Evolutionary conservation across 2,113 vertebrate species (phyloP).

Genomic region (Hemiprocne comata): DNA sequence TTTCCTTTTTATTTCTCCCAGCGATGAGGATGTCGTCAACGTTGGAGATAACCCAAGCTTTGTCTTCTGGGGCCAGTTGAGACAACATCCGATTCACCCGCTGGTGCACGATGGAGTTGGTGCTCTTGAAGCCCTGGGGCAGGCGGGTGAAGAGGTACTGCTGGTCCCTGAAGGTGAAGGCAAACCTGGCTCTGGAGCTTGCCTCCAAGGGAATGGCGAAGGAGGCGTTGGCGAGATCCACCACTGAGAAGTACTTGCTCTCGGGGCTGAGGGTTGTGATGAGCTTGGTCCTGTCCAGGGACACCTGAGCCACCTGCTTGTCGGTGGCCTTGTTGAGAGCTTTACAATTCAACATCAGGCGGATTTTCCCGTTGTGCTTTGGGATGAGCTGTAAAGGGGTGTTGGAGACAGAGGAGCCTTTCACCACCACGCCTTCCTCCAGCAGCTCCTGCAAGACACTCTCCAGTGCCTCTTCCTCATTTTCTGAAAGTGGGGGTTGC

Average conservation of each 20-base stretch:
- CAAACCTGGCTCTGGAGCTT: not conserved
- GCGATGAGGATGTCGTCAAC: not conserved
- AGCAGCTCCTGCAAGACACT: not conserved
- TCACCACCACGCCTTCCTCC: not conserved
- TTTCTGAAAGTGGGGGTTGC: fast-evolving
- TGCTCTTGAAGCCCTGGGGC: not conserved
- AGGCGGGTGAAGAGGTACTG: not conserved
- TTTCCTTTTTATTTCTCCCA: not conserved
- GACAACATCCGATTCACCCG: not conserved
- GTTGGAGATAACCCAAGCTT: not conserved
- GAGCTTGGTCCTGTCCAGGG: fast-evolving
- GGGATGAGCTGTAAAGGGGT: fast-evolving
- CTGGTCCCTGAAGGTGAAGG: not conserved
- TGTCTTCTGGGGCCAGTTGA: not conserved
- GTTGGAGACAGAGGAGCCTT: not conserved
- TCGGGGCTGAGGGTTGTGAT: not conserved
- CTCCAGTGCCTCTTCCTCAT: fast-evolving
- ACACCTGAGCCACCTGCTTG: fast-evolving
- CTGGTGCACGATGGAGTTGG: not conserved
- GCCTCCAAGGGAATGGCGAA: not conserved
- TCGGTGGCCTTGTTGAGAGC: not conserved
- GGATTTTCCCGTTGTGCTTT: fast-evolving
- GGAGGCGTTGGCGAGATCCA: not conserved
- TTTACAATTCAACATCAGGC: not conserved
- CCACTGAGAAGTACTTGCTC: not conserved